These are phyloP conservation scores for Lates calcarifer DNA, from an alignment of 2,113 vertebrate species.

Conservation along the genomic window DNA sequence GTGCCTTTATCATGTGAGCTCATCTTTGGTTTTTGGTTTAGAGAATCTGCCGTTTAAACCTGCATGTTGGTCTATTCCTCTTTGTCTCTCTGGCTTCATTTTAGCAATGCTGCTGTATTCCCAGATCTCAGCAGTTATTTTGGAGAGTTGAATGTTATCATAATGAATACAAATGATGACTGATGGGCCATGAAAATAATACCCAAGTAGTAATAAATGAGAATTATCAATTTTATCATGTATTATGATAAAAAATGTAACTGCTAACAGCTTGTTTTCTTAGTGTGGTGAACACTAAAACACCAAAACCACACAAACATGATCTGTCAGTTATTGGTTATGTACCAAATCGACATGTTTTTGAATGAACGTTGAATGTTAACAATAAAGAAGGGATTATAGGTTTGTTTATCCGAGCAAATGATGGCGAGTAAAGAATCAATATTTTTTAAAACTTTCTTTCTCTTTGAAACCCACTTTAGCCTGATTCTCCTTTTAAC, in stretches of 20 bases:
- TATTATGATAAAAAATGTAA: background rate
- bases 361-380: background rate
- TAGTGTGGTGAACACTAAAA: background rate
- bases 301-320: too few species aligned
- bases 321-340: too few species aligned
- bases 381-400: background rate
- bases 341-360: background rate
- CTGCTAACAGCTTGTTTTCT: background rate
- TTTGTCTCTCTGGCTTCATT: too few species aligned
- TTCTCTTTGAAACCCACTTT: constrained; percentile 6
- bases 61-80: too few species aligned
- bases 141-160: too few species aligned
- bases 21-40: too few species aligned
- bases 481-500: constrained; percentile 5
- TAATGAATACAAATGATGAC: too few species aligned
- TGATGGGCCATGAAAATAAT: too few species aligned
- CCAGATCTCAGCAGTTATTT: too few species aligned
- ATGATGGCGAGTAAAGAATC: background rate
- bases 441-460: background rate
- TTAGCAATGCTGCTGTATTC: too few species aligned
- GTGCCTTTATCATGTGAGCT: too few species aligned
- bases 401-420: background rate
- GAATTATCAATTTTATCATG: background rate
- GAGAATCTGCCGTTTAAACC: too few species aligned
- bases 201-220: background rate